Percentiles rank a stretch among this genome's conserved stretches.
Conservation (phyloP, 2,888 invertebrate genomes). For the Danaus chrysippus region DNA sequence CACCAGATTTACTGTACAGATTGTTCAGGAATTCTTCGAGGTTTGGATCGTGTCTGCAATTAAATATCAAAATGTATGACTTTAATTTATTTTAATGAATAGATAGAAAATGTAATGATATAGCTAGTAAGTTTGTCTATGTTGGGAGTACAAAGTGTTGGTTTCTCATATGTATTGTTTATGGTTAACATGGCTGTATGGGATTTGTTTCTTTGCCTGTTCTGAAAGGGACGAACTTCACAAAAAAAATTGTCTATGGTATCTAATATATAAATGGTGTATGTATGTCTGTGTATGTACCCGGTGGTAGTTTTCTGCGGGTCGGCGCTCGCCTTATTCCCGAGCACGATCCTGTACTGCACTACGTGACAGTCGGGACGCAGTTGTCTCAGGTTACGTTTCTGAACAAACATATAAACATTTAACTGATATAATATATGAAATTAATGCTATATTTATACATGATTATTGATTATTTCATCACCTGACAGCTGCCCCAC, state of each 20-base stretch:
- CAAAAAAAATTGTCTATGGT: too few relatives aligned
- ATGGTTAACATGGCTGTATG: too few relatives aligned
- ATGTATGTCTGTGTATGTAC: constrained; percentile 37
- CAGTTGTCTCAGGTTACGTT: constrained; percentile 82
- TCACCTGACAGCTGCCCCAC: constrained; percentile 97
- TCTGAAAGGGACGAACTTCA: too few relatives aligned
- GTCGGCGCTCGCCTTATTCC: constrained; percentile 77
- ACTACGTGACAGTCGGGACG: constrained; percentile 95
- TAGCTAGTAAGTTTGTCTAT: constrained; percentile 54
- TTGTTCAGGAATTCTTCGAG: constrained; percentile 90
- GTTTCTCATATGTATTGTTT: too few relatives aligned
- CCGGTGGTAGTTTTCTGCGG: constrained; percentile 43
- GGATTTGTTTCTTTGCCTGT: too few relatives aligned
- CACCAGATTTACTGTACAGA: constrained; percentile 83
- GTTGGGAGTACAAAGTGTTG: constrained; percentile 32
- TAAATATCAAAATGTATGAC: constrained; percentile 31
- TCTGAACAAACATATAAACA: constrained; percentile 43
- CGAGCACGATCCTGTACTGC: constrained; percentile 91
- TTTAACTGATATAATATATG: background rate
- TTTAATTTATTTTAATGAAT: background rate
- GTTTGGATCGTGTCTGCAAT: constrained; percentile 83
- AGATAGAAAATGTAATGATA: constrained; percentile 17
- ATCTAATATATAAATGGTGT: too few relatives aligned
- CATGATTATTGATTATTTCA: background rate
- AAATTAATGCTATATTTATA: background rate